Evolutionary conservation across 2,888 invertebrate genomes (phyloP), one percentile per base, ranked within the genome.

Genomic region (Cosmorhoe ocellata): DNA sequence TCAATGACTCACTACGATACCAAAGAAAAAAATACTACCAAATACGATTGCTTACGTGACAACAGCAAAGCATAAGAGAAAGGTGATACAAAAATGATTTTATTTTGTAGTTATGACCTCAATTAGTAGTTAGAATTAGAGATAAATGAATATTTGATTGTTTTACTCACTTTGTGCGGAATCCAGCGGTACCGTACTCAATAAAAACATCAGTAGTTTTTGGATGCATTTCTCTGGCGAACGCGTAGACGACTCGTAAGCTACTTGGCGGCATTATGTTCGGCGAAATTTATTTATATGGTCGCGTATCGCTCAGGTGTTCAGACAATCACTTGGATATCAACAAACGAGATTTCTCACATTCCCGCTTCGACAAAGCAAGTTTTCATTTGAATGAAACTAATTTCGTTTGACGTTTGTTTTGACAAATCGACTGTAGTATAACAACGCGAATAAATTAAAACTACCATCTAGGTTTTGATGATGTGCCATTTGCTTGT

Each of bases 101-200:
- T 63, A 66, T 58, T 59, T 49, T 55, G 63, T 54, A 58, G 59
- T 50, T 60, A 57, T 65, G 66, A 67, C 69, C 67, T 57, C 63
- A 66, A 56, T 63, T 50, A 48, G 43, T 53, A 30, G 31, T 26
- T 42, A 33, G 9, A 53, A 63, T 46, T 60, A 63, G 62, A 57
- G 54, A 58, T 60, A 47, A 52, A 61, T 61, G 57, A 42, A 52
- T 54, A 59, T 60, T 69, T 62, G 54, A 62, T 61, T 63, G 63
- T 63, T 65, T 59, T 68, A 90, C 92, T 92, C 84, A 95, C 95
- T 93, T 95, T 70, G 94, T 94, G 70, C 96, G 93, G 81, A 96
- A 96, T 74, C 96, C 96, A 65, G 96, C 95, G 54, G 96, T 96
- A 65, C 96, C 96, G 90, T 96, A 96, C 82, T 94, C 92, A 66